Evolutionary conservation across 1,140 invertebrate species (phyloP), one percentile per base, ranked within the genome.

Genomic region (Drosophila insularis): DNA sequence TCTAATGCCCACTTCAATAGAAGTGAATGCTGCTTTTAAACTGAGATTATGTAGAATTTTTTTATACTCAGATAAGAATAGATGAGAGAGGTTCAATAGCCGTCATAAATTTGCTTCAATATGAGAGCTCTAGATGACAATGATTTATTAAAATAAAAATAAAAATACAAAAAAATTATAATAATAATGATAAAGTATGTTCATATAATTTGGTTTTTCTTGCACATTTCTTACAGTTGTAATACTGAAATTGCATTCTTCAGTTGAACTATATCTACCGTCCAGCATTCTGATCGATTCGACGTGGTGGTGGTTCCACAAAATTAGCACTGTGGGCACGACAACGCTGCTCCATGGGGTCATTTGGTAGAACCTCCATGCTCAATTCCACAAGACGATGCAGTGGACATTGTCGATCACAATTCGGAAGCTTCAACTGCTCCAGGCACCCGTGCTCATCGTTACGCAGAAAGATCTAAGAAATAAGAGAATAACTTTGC

Each of bases 351-450:
- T 93, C 89, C 93, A 93, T 94, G 63, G 91, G 84, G 8, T 91
- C 90, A 13, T 70, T 87, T 11, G 94, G 93, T 40, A 95, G 92
- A 19, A 94, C 93, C 4, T 93, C 78, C 54, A 91, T 86, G 21
- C 94, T 93, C n/a, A 95, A 76, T 61, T 86, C 67, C 7, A 93
- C 82, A n/a, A 95, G 92, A 68, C 90, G 86, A 11, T 93, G 82
- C 11, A 96, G 86, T 2, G 94, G 94, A 87, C 95, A 96, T 50
- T 92, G 91, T n/a, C 77, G 87, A 8, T 92, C 91, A 91, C 95
- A 96, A 37, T 94, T 94, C 27, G 94, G 94, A 62, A 95, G 86
- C 19, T 90, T 93, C 2, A 95, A 77, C 43, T 93, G 92, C 70
- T 92, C 90, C 32, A 94, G 93, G 17, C 93, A 91, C 0, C 84